These are phyloP conservation scores for Maniola jurtina DNA, from an alignment of 1,140 invertebrate genomes.

Conservation along the genomic window DNA sequence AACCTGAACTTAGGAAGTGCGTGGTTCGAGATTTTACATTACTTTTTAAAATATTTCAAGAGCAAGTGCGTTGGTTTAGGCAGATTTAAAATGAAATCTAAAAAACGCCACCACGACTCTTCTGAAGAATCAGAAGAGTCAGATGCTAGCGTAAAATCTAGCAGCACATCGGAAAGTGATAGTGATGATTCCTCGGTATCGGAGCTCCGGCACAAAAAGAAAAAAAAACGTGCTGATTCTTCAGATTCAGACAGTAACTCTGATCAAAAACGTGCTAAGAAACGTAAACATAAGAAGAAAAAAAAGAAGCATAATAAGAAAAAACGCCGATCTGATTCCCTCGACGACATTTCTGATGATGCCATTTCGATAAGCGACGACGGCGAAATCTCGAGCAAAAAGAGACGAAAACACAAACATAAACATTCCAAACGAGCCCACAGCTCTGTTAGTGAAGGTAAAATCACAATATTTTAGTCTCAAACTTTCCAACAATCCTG, in stretches of 20 bases:
- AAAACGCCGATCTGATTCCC: constrained; percentile 58
- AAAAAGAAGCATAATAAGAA: constrained; percentile 75
- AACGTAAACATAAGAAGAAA: constrained; percentile 77
- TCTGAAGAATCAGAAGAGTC: constrained; percentile 68
- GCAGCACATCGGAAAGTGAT: constrained; percentile 67
- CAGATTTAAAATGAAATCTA: constrained; percentile 54
- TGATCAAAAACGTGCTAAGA: constrained; percentile 65
- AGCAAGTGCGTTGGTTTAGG: neutral
- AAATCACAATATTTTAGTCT: constrained; percentile 3
- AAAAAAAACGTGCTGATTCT: constrained; percentile 67
- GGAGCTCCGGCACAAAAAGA: constrained; percentile 70
- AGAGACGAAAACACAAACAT: constrained; percentile 71
- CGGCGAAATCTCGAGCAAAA: constrained; percentile 62
- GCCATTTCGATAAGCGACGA: constrained; percentile 65
- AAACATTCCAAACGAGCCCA: constrained; percentile 61
- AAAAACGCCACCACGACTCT: constrained; percentile 65
- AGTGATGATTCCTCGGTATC: constrained; percentile 63
- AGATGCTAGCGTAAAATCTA: constrained; percentile 56
- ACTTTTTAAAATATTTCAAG: no score
- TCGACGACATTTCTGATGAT: constrained; percentile 46
- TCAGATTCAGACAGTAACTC: constrained; percentile 67
- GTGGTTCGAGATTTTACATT: no score
- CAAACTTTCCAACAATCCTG: no score
- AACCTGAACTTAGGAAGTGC: no score
- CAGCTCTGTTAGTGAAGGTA: constrained; percentile 55